Base-by-base conservation (phyloP, 2,888 invertebrate species). In the Lithophane ornitopus region DNA sequence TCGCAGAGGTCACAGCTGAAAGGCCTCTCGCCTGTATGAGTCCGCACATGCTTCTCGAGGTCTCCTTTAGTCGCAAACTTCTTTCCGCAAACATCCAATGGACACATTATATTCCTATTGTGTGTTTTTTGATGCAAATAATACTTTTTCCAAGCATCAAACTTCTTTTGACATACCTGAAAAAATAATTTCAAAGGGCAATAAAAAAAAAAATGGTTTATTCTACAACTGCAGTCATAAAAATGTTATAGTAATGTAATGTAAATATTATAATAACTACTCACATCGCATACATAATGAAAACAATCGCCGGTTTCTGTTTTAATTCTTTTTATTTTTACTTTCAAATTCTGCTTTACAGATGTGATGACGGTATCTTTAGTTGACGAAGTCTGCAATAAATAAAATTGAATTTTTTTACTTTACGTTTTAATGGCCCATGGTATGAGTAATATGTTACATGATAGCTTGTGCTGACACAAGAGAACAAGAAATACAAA, bases 1-100 rank as follows among this genome's bases (percentile, higher is more conserved):
- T 88, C 85, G 59, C 96, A 96, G 0, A 92, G 39, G 2, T 91
- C 85, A 67, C 96, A 96, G 3, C 78, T 44, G 67, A 83, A 96
- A 0, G 96, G 96, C 46, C 91, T 93, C 70, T 95, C 95, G 0
- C 96, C 96, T 0, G 96, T 96, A 79, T 96, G 96, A 0, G 92
- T 92, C 0, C 96, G 88, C 0, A 91, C 81, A 67, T 96, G 96
- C 76, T 95, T 96, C 58, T 91, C 91, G 19, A 96, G 82, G 70
- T 96, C 96, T 0, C 92, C 92, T 77, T 93, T 96, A 0, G 91
- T 93, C 0, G 94, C 91, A 81, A 96, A 96, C 62, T 82, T 92
- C 80, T 96, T 96, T 0, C 85, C 88, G 77, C 96, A 96, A 0
- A 44, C 78, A 19, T 92, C 90, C 6, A 93, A 46, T 0, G 93